phyloP scores from a whole-genome alignment of 2,113 vertebrate species.

The Varanus komodoensis region DNA sequence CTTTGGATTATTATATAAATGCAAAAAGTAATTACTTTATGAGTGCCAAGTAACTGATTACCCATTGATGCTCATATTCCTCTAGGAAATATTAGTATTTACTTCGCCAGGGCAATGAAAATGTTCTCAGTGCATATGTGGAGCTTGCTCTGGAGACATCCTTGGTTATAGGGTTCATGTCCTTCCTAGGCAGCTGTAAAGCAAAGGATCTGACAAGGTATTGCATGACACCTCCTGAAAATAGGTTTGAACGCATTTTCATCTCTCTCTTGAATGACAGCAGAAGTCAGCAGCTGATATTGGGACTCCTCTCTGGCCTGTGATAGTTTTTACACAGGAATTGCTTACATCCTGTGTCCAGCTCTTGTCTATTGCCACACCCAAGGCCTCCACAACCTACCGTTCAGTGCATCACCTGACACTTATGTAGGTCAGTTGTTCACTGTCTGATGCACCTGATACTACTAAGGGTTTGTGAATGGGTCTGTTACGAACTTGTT shows the following conservation, averaged over 20 bases:
- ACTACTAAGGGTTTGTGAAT: neutral
- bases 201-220: neutral
- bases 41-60: neutral
- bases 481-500: neutral
- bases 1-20: neutral
- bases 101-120: neutral
- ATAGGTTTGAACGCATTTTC: no score
- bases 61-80: no score
- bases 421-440: neutral
- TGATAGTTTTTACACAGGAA: neutral
- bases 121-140: neutral
- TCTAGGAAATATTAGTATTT: neutral
- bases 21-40: neutral
- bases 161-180: neutral
- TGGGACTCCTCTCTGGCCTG: neutral
- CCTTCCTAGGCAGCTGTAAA: neutral
- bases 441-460: neutral
- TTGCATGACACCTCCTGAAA: neutral
- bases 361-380: neutral
- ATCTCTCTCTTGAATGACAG: neutral
- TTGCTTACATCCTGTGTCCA: neutral
- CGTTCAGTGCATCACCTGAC: neutral
- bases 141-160: neutral
- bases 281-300: neutral
- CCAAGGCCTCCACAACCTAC: neutral